A percentile compares a stretch with the other conserved stretches of the same genome.
phyloP scores from a whole-genome alignment of 2,113 vertebrate species.

The Sceloporus undulatus region DNA sequence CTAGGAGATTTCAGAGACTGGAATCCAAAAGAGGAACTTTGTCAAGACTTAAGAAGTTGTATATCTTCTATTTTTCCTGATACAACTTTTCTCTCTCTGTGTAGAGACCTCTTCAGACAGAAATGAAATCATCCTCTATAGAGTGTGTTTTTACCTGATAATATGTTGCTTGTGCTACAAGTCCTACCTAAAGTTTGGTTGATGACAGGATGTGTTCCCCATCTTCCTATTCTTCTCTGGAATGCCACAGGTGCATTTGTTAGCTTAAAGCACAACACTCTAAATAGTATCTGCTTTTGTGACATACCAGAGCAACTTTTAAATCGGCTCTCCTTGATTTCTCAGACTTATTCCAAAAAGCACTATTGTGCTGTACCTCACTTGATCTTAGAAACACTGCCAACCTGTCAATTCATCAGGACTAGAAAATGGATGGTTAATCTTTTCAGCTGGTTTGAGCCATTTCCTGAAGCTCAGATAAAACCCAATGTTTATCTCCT shows the following conservation, averaged over 20 bases:
- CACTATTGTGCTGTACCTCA: conserved; percentile 69
- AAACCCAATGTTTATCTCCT: conserved; percentile 71
- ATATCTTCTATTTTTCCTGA: not conserved
- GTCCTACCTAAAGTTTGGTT: conserved; percentile 9
- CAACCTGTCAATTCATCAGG: conserved; percentile 73
- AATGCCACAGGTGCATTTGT: conserved; percentile 70
- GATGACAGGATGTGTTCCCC: conserved; percentile 11
- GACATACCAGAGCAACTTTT: conserved; percentile 67
- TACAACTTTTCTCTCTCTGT: not conserved
- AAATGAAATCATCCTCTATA: not conserved
- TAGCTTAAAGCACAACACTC: conserved; percentile 60
- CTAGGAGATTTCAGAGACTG: not conserved
- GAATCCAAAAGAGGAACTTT: not conserved
- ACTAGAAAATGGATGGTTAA: conserved; percentile 68
- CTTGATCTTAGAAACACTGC: conserved; percentile 64
- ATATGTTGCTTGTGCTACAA: conserved; percentile 34
- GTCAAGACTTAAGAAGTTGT: too few relatives aligned
- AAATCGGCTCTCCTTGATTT: conserved; percentile 69
- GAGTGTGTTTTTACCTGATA: rapidly evolving
- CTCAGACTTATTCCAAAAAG: conserved; percentile 64
- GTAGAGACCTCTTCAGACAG: not conserved
- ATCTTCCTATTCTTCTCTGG: conserved; percentile 29
- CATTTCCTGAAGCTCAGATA: conserved; percentile 71
- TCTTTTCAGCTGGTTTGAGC: conserved; percentile 71
- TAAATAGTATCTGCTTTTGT: conserved; percentile 71